Evolutionary conservation across 2,113 vertebrate species (phyloP).

Genomic region (Charadrius vociferus): DNA sequence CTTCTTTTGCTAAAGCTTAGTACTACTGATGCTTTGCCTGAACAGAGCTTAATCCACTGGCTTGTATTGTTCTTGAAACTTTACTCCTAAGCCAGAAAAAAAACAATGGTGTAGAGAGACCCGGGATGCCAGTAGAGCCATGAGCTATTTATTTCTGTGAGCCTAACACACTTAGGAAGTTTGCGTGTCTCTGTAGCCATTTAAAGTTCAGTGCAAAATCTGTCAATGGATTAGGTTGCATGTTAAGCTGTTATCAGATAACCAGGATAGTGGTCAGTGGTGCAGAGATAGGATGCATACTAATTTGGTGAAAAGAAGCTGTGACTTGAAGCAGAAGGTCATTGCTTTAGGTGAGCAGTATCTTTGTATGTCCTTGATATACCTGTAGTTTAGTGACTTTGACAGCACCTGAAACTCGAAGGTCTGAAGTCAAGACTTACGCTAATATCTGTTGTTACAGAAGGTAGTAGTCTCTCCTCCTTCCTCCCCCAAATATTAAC

Average conservation of each 20-base stretch:
- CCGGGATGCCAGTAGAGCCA: neutral
- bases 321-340: slow-evolving; percentile 1
- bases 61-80: slow-evolving; percentile 23
- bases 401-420: neutral
- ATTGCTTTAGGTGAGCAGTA: neutral
- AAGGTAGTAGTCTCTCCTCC: neutral
- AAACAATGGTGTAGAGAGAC: slow-evolving; percentile 19
- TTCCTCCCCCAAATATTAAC: neutral
- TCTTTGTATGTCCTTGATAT: neutral
- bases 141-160: slow-evolving; percentile 29
- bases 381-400: neutral
- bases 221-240: slow-evolving; percentile 1
- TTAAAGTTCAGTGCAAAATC: slow-evolving; percentile 31
- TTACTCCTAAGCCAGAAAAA: slow-evolving; percentile 8
- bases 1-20: neutral
- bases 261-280: neutral
- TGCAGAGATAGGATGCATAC: neutral
- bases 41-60: neutral
- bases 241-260: neutral
- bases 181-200: neutral
- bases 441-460: neutral
- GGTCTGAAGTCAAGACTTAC: neutral
- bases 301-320: neutral
- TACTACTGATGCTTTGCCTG: neutral
- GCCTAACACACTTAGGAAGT: neutral